Base-by-base conservation (phyloP, 2,888 invertebrate species). In the Lasius platythorax region DNA sequence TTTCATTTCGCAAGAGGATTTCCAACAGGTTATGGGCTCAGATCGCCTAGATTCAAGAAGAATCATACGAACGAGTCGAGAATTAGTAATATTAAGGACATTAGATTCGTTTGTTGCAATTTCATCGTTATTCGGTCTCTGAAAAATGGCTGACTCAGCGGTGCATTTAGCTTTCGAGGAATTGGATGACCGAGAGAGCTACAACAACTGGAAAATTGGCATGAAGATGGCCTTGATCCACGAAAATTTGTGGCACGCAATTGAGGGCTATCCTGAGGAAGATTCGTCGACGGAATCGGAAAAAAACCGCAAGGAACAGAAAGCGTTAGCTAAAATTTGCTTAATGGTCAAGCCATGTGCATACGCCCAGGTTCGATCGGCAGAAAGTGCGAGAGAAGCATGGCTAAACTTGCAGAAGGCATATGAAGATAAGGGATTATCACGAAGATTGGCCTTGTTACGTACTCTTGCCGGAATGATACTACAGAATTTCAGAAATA, bases 361-460 rank as follows among this genome's bases (percentile, higher is more conserved):
- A 1, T 15, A 82, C 3, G 33, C 73, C 0, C 64, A 66, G 0
- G 28, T 82, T 15, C 23, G 66, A 37, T 9, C 61, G 0, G 15
- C 33, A 23, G 5, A 12, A 15, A 50, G 37, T 23, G 73, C 74
- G 1, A 50, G 12, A 33, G 66, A 67, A 3, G 82, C 74, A 0
- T 66, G 74, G 82, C 0, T 23, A 30, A 73, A 66, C 1, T 23
- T 82, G 12, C 30, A 30, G 3, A 40, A 40, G 37, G 58, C 66
- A 0, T 82, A 58, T 28, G 74, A 67, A 23, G 82, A 82, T 3
- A 82, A 66, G 43, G 73, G 74, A 2, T 8, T 74, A 30, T n/a
- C 74, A 3, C 37, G 58, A 28, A 66, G 40, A 5, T n/a, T 82
- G 11, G n/a, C 5, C n/a, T 23, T 82, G 8, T 43, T 73, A 58